Evolutionary conservation across 2,797 vertebrate species (phyloP).

Genomic region (Syngnathus rostellatus): DNA sequence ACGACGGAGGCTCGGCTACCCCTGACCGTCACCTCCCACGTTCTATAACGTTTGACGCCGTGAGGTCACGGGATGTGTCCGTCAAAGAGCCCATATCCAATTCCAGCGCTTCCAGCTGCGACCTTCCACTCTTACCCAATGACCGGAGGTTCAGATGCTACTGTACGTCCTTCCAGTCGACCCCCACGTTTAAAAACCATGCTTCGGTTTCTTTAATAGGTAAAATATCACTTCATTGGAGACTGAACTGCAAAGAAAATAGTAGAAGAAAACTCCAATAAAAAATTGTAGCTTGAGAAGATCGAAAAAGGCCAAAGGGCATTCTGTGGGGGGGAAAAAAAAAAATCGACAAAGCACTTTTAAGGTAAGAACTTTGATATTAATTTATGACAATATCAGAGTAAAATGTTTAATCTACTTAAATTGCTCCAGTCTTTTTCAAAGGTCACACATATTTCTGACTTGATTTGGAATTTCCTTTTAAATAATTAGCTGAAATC

Average conservation of each 20-base stretch:
- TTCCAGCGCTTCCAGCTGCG: slow-evolving; percentile 58
- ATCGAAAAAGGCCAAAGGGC: not conserved
- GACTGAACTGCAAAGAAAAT: slow-evolving; percentile 10
- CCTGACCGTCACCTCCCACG: slow-evolving; percentile 20
- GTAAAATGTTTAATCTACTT: not conserved
- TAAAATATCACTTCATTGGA: slow-evolving; percentile 19
- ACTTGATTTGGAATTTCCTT: not conserved
- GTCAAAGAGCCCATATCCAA: slow-evolving; percentile 51
- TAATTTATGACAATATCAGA: not conserved
- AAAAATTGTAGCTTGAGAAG: not conserved
- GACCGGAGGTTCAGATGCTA: slow-evolving; percentile 48
- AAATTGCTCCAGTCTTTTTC: not conserved
- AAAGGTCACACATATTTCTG: not conserved
- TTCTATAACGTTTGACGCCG: slow-evolving; percentile 26
- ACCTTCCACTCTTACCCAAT: slow-evolving; percentile 48
- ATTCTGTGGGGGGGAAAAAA: not conserved
- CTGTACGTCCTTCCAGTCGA: slow-evolving; percentile 28
- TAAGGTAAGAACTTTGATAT: slow-evolving; percentile 31
- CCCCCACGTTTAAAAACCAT: slow-evolving; percentile 54
- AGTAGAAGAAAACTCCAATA: not conserved
- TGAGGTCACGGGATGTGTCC: slow-evolving; percentile 24
- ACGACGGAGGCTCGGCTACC: slow-evolving; percentile 24
- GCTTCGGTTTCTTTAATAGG: slow-evolving; percentile 13
- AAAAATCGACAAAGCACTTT: slow-evolving; percentile 18
- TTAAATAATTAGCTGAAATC: not conserved